phyloP scores from a whole-genome alignment of 92 coral and sea anemone genomes.

The Galaxea fascicularis region DNA sequence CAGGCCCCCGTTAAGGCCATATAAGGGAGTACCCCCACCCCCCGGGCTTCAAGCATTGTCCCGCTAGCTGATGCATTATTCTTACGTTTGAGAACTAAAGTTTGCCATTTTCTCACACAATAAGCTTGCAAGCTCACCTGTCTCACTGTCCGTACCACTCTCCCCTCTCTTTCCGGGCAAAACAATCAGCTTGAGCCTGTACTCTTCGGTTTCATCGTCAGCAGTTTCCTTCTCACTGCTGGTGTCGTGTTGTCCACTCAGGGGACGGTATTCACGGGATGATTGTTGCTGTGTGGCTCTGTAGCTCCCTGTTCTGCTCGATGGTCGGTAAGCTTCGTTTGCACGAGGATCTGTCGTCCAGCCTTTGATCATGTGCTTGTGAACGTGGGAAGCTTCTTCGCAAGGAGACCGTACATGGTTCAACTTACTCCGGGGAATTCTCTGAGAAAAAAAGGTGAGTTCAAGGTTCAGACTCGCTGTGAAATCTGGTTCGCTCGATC shows the following conservation, averaged over 20 bases:
- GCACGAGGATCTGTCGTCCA: slow-evolving; percentile 93
- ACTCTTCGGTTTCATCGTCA: slow-evolving; percentile 28
- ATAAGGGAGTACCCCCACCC: too few relatives aligned
- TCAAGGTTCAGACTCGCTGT: not conserved
- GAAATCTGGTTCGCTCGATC: not conserved
- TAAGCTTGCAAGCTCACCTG: not conserved
- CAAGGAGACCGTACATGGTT: slow-evolving; percentile 60
- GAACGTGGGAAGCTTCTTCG: slow-evolving; percentile 82
- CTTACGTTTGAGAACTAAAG: too few relatives aligned
- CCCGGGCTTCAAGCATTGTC: too few relatives aligned
- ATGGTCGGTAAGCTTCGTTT: slow-evolving; percentile 75
- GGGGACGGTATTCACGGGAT: not conserved
- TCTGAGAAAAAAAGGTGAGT: slow-evolving; percentile 40
- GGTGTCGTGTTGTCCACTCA: not conserved
- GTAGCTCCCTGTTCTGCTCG: slow-evolving; percentile 18
- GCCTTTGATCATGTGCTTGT: slow-evolving; percentile 94
- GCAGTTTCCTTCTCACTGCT: not conserved
- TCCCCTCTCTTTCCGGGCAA: slow-evolving; percentile 27
- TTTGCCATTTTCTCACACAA: too few relatives aligned
- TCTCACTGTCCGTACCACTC: not conserved
- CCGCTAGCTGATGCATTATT: too few relatives aligned
- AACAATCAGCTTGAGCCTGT: slow-evolving; percentile 46
- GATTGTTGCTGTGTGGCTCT: slow-evolving; percentile 1
- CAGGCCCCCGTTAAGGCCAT: too few relatives aligned
- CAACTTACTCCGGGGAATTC: slow-evolving; percentile 86